Conservation (phyloP, 1,140 invertebrate species). For the Drosophila parvula region DNA sequence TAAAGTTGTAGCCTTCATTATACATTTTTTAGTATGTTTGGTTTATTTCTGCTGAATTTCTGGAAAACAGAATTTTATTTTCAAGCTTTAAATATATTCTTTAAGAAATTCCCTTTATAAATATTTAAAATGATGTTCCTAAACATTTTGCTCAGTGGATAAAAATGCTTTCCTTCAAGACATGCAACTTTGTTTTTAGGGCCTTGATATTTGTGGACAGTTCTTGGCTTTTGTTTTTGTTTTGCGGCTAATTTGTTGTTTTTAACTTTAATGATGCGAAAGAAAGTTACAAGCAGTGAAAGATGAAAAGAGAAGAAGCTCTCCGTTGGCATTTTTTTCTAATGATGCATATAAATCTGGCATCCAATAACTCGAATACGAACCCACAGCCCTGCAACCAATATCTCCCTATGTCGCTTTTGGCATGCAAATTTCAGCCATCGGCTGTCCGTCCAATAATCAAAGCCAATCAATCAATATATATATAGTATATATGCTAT, state of each 20-base stretch:
- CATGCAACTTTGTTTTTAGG: slow-evolving; percentile 42
- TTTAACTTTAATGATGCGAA: slow-evolving; percentile 52
- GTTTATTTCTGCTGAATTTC: too few relatives aligned
- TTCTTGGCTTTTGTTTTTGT: slow-evolving; percentile 28
- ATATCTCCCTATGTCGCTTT: slow-evolving; percentile 21
- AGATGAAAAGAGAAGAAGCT: neutral
- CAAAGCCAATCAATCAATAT: slow-evolving; percentile 54
- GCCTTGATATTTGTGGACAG: slow-evolving; percentile 35
- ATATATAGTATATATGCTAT: neutral
- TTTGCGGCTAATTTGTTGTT: slow-evolving; percentile 35
- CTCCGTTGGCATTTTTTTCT: slow-evolving; percentile 37
- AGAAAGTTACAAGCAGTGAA: slow-evolving; percentile 37
- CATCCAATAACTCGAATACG: slow-evolving; percentile 14
- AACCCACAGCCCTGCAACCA: slow-evolving; percentile 30
- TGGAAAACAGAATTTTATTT: too few relatives aligned
- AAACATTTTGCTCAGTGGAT: neutral
- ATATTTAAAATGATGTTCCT: neutral
- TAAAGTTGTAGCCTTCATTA: too few relatives aligned
- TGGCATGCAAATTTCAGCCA: slow-evolving; percentile 50
- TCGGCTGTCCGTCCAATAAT: slow-evolving; percentile 40
- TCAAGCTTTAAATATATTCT: neutral
- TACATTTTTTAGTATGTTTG: too few relatives aligned
- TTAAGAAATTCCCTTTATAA: too few relatives aligned
- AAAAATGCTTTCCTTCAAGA: slow-evolving; percentile 23
- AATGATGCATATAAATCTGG: slow-evolving; percentile 52